phyloP scores from a whole-genome alignment of 1,140 invertebrate genomes.

The Reticulitermes speratus region DNA sequence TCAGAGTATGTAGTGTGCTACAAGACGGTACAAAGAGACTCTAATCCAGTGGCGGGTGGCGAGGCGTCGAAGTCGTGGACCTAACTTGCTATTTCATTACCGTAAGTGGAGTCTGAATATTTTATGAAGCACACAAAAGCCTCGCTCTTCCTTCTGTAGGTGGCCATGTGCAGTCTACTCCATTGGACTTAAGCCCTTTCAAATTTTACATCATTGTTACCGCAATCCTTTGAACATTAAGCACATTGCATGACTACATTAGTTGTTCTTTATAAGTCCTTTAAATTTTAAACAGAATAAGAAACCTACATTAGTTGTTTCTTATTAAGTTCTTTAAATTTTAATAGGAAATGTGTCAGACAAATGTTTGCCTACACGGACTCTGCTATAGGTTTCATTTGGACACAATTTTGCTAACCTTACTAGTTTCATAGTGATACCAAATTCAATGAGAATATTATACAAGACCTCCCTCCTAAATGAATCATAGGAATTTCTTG shows the following conservation, averaged over 20 bases:
- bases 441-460: too few relatives aligned
- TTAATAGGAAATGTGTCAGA: too few relatives aligned
- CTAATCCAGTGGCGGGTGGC: neutral
- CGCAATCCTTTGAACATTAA: neutral
- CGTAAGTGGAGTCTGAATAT: neutral
- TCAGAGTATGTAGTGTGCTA: neutral
- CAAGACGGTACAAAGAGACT: neutral
- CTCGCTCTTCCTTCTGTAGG: neutral
- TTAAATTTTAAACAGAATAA: too few relatives aligned
- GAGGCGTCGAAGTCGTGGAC: neutral
- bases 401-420: too few relatives aligned
- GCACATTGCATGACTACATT: neutral
- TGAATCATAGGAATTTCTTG: too few relatives aligned
- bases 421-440: too few relatives aligned
- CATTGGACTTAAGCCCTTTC: neutral
- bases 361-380: too few relatives aligned
- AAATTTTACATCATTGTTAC: neutral
- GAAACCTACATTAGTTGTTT: too few relatives aligned
- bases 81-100: conserved; percentile 19
- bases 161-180: neutral
- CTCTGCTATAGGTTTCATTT: too few relatives aligned
- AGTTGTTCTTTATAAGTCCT: neutral
- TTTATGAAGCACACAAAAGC: neutral
- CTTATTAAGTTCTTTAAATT: too few relatives aligned
- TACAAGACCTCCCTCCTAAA: too few relatives aligned